Conservation (phyloP, 1,140 invertebrate species). For the Leptinotarsa texana region DNA sequence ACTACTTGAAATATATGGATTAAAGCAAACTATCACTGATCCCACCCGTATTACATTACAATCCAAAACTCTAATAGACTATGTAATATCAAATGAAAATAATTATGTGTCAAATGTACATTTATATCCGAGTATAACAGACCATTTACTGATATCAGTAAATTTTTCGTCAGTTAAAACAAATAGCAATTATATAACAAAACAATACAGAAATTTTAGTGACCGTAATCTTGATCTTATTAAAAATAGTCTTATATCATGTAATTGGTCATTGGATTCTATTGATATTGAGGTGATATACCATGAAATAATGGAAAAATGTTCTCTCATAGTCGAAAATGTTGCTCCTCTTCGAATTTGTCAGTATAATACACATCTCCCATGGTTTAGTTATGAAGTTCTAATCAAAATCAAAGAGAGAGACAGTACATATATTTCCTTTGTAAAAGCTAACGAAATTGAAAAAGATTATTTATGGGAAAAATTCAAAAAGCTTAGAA, state of each 20-base stretch:
- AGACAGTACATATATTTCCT: neutral
- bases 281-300: constrained; percentile 5
- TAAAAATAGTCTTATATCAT: constrained; percentile 6
- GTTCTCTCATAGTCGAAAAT: neutral
- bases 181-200: neutral
- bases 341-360: constrained; percentile 5
- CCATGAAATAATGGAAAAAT: constrained; percentile 8
- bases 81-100: neutral
- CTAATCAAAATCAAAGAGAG: neutral
- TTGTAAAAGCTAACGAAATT: neutral
- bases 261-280: constrained; percentile 10
- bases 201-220: neutral
- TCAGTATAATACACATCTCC: neutral
- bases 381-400: constrained; percentile 12
- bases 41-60: neutral
- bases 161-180: neutral
- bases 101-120: neutral
- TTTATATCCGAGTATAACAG: neutral
- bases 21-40: neutral
- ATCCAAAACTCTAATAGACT: neutral
- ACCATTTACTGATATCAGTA: neutral
- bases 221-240: neutral
- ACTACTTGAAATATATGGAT: neutral
- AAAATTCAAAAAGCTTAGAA: constrained; percentile 14
- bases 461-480: constrained; percentile 4